Percentiles rank a stretch among this genome's conserved stretches.
These are phyloP conservation scores for Tinamus major DNA, from an alignment of 2,797 vertebrate species.

Conservation along the genomic window DNA sequence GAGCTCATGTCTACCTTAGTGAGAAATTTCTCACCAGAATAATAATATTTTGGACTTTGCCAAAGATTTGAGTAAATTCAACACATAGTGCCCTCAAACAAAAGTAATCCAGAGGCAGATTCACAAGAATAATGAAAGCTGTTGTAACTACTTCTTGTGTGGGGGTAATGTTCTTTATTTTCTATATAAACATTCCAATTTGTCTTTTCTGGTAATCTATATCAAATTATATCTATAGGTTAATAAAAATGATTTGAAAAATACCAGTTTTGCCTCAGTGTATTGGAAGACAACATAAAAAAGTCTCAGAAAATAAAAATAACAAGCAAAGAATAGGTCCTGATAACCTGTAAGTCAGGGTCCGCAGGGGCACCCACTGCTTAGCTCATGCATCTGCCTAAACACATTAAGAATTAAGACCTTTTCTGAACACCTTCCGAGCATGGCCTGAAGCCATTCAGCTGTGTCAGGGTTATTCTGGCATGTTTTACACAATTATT, in stretches of 20 bases:
- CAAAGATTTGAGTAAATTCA: background rate
- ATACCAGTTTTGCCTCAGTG: background rate
- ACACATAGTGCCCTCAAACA: background rate
- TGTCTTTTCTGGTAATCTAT: background rate
- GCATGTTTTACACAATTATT: background rate
- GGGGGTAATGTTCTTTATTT: background rate
- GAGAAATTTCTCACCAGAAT: background rate
- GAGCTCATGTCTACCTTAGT: background rate
- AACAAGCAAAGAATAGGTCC: background rate
- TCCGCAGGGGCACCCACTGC: background rate
- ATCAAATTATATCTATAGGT: background rate
- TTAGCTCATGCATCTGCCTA: background rate
- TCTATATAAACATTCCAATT: background rate
- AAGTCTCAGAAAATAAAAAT: background rate
- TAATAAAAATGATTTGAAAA: background rate
- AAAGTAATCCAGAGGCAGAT: background rate
- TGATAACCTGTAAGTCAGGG: background rate
- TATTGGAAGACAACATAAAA: background rate
- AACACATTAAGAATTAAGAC: background rate
- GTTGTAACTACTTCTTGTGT: background rate
- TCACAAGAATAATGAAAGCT: background rate
- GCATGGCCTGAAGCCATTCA: background rate
- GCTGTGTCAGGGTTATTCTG: background rate
- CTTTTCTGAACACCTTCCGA: conserved; percentile 5
- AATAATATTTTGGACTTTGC: conserved; percentile 5